A percentile compares a stretch with the other conserved stretches of the same genome.
Conservation (phyloP, 2,888 invertebrate genomes). For the Halictus ligatus region DNA sequence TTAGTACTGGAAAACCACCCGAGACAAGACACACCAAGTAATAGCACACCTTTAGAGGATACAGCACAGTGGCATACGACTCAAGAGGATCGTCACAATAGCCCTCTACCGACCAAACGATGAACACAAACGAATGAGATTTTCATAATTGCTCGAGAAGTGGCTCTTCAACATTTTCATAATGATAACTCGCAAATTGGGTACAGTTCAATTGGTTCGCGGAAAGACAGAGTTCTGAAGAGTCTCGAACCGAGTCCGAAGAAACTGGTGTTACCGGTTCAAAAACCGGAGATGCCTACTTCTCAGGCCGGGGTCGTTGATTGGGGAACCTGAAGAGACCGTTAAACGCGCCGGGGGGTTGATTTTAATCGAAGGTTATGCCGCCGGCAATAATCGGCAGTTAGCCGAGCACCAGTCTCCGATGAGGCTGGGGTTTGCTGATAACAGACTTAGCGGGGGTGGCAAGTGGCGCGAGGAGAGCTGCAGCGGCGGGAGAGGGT, state of each 20-base stretch:
- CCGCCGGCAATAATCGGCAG: conserved; percentile 76
- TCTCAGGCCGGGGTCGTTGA: conserved; percentile 43
- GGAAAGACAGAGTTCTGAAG: neutral
- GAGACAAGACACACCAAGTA: too few species aligned
- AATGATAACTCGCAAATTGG: too few species aligned
- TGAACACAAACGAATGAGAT: too few species aligned
- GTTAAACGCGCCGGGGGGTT: conserved; percentile 63
- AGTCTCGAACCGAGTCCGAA: neutral
- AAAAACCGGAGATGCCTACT: neutral
- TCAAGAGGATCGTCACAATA: too few species aligned
- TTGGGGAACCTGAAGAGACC: conserved; percentile 64
- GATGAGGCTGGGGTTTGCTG: conserved; percentile 76
- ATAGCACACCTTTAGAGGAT: too few species aligned
- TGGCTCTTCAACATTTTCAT: too few species aligned
- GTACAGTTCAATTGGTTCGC: neutral
- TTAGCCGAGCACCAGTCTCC: conserved; percentile 71
- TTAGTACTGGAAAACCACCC: too few species aligned
- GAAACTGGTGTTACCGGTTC: neutral
- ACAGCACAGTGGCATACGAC: too few species aligned
- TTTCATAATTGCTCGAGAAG: too few species aligned
- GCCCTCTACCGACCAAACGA: too few species aligned
- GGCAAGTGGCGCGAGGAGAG: conserved; percentile 38
- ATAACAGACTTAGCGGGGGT: conserved; percentile 79
- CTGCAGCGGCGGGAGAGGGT: neutral
- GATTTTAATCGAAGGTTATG: conserved; percentile 77